These are phyloP conservation scores for Bombus impatiens DNA, from an alignment of 1,140 invertebrate genomes.

Conservation along the genomic window DNA sequence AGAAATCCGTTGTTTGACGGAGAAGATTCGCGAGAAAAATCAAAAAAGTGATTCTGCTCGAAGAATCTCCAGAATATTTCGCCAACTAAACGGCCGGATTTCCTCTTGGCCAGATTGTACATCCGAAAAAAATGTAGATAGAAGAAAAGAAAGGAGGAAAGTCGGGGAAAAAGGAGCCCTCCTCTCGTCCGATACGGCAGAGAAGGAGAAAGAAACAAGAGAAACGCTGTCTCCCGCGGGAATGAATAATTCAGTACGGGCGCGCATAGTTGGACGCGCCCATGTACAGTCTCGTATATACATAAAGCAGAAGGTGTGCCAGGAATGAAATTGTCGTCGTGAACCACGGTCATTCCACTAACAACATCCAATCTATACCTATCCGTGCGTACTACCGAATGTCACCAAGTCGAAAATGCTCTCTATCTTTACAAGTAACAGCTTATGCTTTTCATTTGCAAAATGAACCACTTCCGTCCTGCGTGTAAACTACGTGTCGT, in stretches of 20 bases:
- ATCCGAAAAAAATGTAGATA: neutral
- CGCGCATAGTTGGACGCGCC: constrained; percentile 78
- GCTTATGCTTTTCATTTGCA: constrained; percentile 1
- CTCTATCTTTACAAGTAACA: neutral
- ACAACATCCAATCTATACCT: constrained; percentile 30
- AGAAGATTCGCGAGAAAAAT: neutral
- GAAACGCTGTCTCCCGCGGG: constrained; percentile 47
- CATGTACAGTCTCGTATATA: constrained; percentile 73
- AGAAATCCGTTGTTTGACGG: neutral
- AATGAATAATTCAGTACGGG: constrained; percentile 79
- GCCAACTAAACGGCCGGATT: neutral
- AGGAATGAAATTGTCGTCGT: constrained; percentile 76
- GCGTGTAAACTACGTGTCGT: neutral
- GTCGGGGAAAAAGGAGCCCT: neutral
- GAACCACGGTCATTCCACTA: constrained; percentile 35
- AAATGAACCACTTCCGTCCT: neutral
- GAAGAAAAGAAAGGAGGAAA: neutral
- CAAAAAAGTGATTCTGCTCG: neutral
- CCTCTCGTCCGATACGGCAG: neutral
- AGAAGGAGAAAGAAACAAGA: constrained; percentile 48
- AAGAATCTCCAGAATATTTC: constrained; percentile 17
- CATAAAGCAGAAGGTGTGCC: constrained; percentile 73
- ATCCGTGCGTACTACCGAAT: neutral
- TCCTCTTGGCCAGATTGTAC: constrained; percentile 1
- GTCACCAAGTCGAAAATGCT: neutral